phyloP scores from a whole-genome alignment of 2,797 vertebrate genomes.

The Iguana delicatissima region DNA sequence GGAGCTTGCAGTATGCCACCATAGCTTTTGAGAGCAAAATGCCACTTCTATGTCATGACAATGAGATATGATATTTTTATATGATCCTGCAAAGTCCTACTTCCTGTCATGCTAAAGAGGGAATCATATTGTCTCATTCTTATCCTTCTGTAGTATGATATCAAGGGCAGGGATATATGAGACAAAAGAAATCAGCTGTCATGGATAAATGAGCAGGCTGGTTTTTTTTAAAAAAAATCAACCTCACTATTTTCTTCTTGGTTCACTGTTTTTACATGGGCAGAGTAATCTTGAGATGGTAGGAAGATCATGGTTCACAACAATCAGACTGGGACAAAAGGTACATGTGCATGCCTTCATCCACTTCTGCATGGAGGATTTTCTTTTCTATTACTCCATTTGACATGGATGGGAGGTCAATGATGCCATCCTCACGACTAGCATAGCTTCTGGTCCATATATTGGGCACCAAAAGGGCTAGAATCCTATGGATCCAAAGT shows the following conservation, averaged over 20 bases:
- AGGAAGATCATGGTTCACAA: background rate
- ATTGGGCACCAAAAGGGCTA: background rate
- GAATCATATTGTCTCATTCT: background rate
- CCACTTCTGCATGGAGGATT: background rate
- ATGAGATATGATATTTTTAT: background rate
- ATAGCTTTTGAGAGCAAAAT: too few species aligned
- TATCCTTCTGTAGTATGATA: background rate
- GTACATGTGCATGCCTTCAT: background rate
- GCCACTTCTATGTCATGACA: too few species aligned
- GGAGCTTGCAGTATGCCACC: too few species aligned
- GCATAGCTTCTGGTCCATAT: background rate
- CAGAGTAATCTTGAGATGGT: background rate
- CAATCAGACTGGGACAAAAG: background rate
- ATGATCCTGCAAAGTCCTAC: background rate
- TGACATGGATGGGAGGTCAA: background rate
- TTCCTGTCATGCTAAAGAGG: background rate
- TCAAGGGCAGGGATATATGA: background rate
- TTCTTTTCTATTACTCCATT: background rate
- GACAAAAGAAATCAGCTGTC: background rate
- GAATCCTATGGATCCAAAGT: background rate
- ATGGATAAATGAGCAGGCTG: background rate
- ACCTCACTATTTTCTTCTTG: background rate
- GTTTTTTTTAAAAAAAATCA: conserved; percentile 16
- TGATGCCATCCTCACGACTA: background rate
- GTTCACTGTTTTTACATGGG: background rate